Base-by-base conservation (phyloP, 2,113 vertebrate genomes). In the Pseudopipra pipra region DNA sequence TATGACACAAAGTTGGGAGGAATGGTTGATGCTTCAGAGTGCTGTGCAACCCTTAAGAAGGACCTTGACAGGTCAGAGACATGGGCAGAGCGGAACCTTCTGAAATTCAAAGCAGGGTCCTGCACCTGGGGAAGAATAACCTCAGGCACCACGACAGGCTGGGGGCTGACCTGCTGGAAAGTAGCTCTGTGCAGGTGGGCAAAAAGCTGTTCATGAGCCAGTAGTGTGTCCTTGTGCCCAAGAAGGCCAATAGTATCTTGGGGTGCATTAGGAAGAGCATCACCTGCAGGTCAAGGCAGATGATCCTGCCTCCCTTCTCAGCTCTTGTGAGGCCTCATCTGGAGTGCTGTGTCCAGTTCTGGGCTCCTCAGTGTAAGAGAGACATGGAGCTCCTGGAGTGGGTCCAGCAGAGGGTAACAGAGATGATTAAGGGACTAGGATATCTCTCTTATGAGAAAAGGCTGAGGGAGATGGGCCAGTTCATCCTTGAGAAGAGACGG, bases 241-340 rank as follows among this genome's bases (percentile, higher is more conserved):
- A 47, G 37, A 52, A 59, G 8, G 20, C 0, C 12, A 39, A 8
- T 3, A 15, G 7, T 0, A 24, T 21, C 7, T 23, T n/a, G 19
- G 3, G 5, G 0, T 75, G 8, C 54, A 8, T 5, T 6, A 54
- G 61, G 28, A 68, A 30, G 2, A 54, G 1, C 16, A 18, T 2
- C 22, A 14, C 23, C 47, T 15, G 5, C 15, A 61, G 37, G 10
- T 24, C 0, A 0, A 59, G 33, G 8, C 23, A 67, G 15, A 13
- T n/a, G 61, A 54, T n/a, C 16, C 11, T 21, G 15, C 8, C 6
- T 15, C 33, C 46, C 23, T 46, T 2, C 31, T 52, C 23, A 67
- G 33, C 16, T 10, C 28, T 39, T 23, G 3, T n/a, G 46, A 67
- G 39, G 33, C 8, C 22, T 46, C 15, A 25, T 21, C 11, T 39